Conservation (phyloP, 2,113 vertebrate species). For the Pipa parva region DNA sequence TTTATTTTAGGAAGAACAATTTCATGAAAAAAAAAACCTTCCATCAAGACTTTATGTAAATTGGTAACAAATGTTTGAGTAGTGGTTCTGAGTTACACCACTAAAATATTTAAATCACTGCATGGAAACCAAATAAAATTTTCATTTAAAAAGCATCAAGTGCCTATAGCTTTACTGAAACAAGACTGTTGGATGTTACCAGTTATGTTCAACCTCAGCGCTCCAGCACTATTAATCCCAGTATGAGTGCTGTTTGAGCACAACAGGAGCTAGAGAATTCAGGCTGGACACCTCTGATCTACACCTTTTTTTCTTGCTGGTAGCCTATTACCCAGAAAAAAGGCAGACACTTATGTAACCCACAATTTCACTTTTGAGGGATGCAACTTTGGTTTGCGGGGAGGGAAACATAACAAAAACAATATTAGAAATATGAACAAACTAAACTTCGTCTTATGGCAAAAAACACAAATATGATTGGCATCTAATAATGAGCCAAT, state of each 20-base stretch:
- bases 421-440: neutral
- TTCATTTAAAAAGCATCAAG: no score
- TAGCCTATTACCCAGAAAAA: no score
- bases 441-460: neutral
- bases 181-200: no score
- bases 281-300: no score
- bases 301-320: no score
- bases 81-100: constrained; percentile 12
- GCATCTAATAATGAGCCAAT: neutral
- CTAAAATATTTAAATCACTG: constrained; percentile 6
- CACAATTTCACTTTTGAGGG: neutral
- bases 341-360: neutral
- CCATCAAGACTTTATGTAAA: neutral
- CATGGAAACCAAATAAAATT: neutral
- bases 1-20: constrained; percentile 36
- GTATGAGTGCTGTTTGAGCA: no score
- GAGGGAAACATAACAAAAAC: neutral
- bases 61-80: neutral
- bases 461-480: neutral
- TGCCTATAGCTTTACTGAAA: neutral
- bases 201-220: no score
- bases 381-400: neutral
- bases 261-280: no score
- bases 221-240: no score
- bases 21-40: constrained; percentile 1